Conservation (phyloP, 2,888 invertebrate genomes). For the Actias luna region DNA sequence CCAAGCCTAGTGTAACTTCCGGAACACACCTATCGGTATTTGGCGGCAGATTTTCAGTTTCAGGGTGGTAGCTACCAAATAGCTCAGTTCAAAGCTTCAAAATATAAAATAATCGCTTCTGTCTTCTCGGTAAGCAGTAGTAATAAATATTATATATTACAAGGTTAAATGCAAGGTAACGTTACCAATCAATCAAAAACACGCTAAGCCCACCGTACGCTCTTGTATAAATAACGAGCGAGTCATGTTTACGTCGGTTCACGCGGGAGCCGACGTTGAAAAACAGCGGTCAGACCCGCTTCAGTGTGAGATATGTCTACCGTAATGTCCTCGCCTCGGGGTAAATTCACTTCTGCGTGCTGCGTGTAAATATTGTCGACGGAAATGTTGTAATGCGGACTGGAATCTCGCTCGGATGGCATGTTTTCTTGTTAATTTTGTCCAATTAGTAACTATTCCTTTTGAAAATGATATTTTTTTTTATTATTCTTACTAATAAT, state of each 20-base stretch:
- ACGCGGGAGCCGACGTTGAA: slow-evolving; percentile 9
- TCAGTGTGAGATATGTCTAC: slow-evolving; percentile 8
- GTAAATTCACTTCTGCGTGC: slow-evolving; percentile 6
- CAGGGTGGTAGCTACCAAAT: too few relatives aligned
- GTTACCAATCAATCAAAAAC: slow-evolving; percentile 8
- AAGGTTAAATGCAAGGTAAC: background rate
- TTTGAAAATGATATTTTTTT: too few relatives aligned
- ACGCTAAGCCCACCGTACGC: slow-evolving; percentile 1
- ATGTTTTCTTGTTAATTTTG: background rate
- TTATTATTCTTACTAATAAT: too few relatives aligned
- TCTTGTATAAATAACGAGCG: slow-evolving; percentile 12
- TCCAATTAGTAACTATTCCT: background rate
- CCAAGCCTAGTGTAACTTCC: too few relatives aligned
- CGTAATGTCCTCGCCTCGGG: background rate
- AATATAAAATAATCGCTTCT: too few relatives aligned
- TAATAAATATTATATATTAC: too few relatives aligned
- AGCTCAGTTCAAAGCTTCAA: too few relatives aligned
- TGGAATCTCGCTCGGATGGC: background rate
- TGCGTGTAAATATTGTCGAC: background rate
- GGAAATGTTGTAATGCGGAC: background rate
- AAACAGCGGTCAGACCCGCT: slow-evolving; percentile 12
- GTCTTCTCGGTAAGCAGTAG: too few relatives aligned
- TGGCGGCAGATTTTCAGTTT: too few relatives aligned
- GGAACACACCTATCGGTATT: too few relatives aligned
- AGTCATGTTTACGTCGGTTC: slow-evolving; percentile 13